These are phyloP conservation scores for Oriolus oriolus DNA, from an alignment of 2,113 vertebrate species.

Conservation along the genomic window DNA sequence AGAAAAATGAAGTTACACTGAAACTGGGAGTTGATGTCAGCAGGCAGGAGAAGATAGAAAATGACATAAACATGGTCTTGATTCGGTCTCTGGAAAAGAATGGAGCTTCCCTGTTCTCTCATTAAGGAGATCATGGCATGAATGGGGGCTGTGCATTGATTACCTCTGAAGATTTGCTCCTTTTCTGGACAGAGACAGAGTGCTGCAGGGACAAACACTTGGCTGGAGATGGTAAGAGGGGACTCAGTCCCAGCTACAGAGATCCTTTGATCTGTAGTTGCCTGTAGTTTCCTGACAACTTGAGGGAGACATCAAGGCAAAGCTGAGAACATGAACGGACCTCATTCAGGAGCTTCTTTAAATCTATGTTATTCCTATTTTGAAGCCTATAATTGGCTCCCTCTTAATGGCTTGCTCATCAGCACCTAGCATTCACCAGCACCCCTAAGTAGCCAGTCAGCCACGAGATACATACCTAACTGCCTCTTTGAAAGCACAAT, in stretches of 20 bases:
- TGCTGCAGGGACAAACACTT: background rate
- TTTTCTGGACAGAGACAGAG: background rate
- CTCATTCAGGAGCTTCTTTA: background rate
- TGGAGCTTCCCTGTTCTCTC: background rate
- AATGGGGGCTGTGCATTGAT: background rate
- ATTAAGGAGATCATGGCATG: background rate
- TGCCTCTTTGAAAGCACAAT: background rate
- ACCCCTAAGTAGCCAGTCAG: background rate
- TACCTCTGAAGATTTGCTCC: background rate
- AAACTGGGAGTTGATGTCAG: background rate
- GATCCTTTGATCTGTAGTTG: background rate
- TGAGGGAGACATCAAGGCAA: background rate
- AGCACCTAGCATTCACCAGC: background rate
- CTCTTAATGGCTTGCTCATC: background rate
- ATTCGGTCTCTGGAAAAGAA: background rate
- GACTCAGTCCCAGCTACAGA: background rate
- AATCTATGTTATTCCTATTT: background rate
- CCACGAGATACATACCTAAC: background rate
- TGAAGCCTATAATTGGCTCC: background rate
- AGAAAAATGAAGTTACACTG: background rate
- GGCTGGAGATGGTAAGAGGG: background rate
- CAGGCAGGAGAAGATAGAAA: background rate
- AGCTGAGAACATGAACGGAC: background rate
- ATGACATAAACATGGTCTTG: background rate
- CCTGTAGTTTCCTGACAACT: background rate